phyloP scores from a whole-genome alignment of 1,140 invertebrate species.

The Oedothorax gibbosus region DNA sequence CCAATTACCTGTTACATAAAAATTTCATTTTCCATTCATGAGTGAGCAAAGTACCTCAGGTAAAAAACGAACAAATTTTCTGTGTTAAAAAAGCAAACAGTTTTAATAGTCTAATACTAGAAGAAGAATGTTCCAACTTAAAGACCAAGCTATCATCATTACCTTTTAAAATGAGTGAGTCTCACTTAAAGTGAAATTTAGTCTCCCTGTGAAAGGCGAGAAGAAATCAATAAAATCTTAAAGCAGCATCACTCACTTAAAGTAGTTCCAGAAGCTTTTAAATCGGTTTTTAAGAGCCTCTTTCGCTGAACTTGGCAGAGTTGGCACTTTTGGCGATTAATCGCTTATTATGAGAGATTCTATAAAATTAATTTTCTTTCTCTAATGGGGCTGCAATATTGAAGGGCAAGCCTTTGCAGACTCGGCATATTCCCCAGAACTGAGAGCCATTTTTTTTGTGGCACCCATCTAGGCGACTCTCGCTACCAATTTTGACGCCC shows the following conservation, averaged over 20 bases:
- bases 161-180: not conserved
- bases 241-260: constrained; percentile 9
- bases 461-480: too few species aligned
- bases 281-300: constrained; percentile 39
- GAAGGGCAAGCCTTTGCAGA: too few species aligned
- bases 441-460: too few species aligned
- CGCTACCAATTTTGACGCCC: too few species aligned
- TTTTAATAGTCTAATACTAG: constrained; percentile 7
- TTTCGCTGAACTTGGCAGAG: not conserved
- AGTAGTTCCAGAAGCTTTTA: constrained; percentile 11
- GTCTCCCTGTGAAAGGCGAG: not conserved
- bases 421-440: too few species aligned
- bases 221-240: constrained; percentile 19
- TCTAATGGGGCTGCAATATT: too few species aligned
- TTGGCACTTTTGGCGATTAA: too few species aligned
- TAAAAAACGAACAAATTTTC: not conserved
- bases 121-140: not conserved
- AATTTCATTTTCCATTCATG: too few species aligned
- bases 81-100: not conserved
- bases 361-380: too few species aligned
- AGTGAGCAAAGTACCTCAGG: too few species aligned
- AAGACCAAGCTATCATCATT: constrained; percentile 24
- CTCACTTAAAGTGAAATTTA: constrained; percentile 19
- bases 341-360: too few species aligned
- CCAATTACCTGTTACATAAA: too few species aligned